Evolutionary conservation across 1,140 invertebrate species (phyloP).

Genomic region (Vanessa tameamea): DNA sequence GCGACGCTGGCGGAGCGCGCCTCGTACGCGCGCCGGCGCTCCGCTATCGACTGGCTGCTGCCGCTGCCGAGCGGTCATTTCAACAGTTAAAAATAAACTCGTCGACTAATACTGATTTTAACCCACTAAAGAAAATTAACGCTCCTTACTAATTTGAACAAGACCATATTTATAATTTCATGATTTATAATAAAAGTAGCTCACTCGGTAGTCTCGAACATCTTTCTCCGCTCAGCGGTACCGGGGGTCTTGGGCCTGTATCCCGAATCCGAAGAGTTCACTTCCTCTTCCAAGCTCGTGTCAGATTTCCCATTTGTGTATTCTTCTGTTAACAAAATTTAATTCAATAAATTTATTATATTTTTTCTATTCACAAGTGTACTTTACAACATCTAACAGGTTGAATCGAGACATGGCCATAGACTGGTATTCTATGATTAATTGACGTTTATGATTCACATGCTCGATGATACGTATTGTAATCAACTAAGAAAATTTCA

Average conservation of each 20-base stretch:
- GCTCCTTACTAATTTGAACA: too few species aligned
- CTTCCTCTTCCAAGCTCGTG: conserved; percentile 83
- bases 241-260: conserved; percentile 86
- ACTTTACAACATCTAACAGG: too few species aligned
- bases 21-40: conserved; percentile 88
- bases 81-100: too few species aligned
- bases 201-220: conserved; percentile 83
- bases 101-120: too few species aligned
- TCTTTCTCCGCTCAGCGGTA: conserved; percentile 86
- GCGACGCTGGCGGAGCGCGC: conserved; percentile 83
- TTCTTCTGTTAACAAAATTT: conserved; percentile 73
- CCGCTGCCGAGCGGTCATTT: conserved; percentile 49
- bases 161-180: not conserved
- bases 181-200: conserved; percentile 24
- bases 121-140: too few species aligned
- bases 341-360: too few species aligned
- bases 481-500: too few species aligned
- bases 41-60: conserved; percentile 86
- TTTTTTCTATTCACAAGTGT: too few species aligned
- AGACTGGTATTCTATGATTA: too few species aligned
- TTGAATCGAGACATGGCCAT: too few species aligned
- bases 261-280: conserved; percentile 80
- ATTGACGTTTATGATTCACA: too few species aligned
- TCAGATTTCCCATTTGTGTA: conserved; percentile 85
- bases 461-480: too few species aligned